Base-by-base conservation (phyloP, 2,888 invertebrate species). In the Saturnia japonica region DNA sequence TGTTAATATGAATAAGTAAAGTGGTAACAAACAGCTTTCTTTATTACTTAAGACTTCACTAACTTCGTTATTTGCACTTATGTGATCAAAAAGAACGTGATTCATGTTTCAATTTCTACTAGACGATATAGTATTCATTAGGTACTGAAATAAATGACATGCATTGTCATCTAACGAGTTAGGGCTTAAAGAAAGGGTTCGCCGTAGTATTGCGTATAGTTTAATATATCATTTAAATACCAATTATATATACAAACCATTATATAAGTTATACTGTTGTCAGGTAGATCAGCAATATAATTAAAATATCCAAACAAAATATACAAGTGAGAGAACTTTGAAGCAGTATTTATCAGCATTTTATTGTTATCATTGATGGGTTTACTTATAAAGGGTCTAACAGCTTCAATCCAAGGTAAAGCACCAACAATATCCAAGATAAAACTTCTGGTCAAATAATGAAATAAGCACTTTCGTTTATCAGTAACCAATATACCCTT, bases 281-380 rank as follows among this genome's bases (percentile, higher is more conserved):
- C 79, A 0, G 91, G 91, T 19, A 68, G 62, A 70, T 91, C 86
- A 16, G 86, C 82, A 40, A 88, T 70, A 66, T 90, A 89, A 68
- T 88, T 73, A 68, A 91, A 89, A 74, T 86, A 91, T 8, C 85
- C 88, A 68, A 81, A 75, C 14, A 91, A 47, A 3, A 91, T 80
- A 62, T 91, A 90, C 14, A 91, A 28, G 70, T 90, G 90, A 1
- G 87, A 78, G 51, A 84, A 90, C 76, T 89, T 89, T 71, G 82
- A 80, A 7, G 81, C 47, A 0, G 88, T 88, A 42, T 85, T 81
- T 0, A 86, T 76, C 0, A 88, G 28, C 68, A 88, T 71, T 0
- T 72, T 74, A 3, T 76, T 70, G 2, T 78, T 74, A 0, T 81
- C 77, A 0, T 77, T 70, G 6, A 87, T 75, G 2, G 60, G 25